phyloP scores from a whole-genome alignment of 2,888 invertebrate species.

The Diadegma fenestrale region DNA sequence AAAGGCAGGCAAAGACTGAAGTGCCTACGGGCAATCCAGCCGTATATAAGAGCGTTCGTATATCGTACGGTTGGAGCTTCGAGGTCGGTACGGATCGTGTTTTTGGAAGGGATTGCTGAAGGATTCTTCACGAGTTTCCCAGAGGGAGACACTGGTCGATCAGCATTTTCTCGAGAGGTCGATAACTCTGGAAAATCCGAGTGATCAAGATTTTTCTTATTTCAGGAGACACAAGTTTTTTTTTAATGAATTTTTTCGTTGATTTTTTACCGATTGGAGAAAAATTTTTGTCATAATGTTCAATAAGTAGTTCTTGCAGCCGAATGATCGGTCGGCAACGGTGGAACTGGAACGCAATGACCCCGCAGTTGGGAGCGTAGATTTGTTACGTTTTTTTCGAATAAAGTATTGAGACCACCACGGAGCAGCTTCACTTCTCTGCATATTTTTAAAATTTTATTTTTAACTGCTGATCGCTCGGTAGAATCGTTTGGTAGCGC shows the following conservation, averaged over 20 bases:
- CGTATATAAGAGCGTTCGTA: constrained; percentile 78
- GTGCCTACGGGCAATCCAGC: constrained; percentile 78
- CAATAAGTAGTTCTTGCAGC: no score
- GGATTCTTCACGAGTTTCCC: not conserved
- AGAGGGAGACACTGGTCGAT: constrained; percentile 55
- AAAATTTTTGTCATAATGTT: no score
- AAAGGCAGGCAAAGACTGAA: constrained; percentile 79
- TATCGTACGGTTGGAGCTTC: constrained; percentile 34
- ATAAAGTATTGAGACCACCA: no score
- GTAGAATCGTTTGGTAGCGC: no score
- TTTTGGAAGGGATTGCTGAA: constrained; percentile 37
- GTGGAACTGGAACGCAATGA: no score
- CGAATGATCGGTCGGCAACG: no score
- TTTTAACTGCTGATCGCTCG: no score
- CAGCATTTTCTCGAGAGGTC: not conserved
- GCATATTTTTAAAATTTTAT: no score
- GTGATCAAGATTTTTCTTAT: not conserved
- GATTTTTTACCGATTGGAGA: no score
- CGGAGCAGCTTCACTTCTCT: no score
- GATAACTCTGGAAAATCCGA: not conserved
- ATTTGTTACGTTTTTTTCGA: no score
- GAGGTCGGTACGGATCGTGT: constrained; percentile 62
- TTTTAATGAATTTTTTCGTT: not conserved
- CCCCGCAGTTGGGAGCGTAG: no score
- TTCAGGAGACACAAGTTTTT: not conserved